phyloP scores from a whole-genome alignment of 2,797 vertebrate species.

The Borostomias antarcticus region DNA sequence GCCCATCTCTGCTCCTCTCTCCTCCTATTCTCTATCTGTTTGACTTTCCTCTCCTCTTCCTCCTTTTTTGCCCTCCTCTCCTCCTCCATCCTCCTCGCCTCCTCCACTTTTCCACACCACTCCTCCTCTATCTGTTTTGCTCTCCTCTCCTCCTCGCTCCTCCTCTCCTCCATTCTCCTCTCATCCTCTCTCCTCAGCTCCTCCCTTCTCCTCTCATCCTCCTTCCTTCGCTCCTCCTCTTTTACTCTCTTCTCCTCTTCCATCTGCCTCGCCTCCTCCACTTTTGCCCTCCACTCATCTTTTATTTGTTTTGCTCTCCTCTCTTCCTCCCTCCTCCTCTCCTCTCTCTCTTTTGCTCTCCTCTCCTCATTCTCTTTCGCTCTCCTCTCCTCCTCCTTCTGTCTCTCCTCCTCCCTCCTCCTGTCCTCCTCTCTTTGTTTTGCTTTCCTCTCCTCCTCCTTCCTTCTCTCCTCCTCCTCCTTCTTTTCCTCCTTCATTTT shows the following conservation, averaged over 20 bases:
- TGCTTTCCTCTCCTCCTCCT: constrained; percentile 4
- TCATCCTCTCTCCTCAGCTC: constrained; percentile 4
- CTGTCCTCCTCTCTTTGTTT: not conserved
- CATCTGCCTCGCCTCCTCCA: constrained; percentile 24
- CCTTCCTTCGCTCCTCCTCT: constrained; percentile 34
- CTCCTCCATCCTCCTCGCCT: not conserved
- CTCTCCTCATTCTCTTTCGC: not conserved
- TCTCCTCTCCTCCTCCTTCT: constrained; percentile 31
- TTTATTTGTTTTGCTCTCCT: not conserved
- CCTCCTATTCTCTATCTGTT: constrained; percentile 7
- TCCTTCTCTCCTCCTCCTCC: not conserved
- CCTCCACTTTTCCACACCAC: not conserved
- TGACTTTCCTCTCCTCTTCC: constrained; percentile 9
- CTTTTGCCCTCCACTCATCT: no score
- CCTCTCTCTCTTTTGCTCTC: constrained; percentile 5
- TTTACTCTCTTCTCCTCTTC: constrained; percentile 6
- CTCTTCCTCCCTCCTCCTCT: constrained; percentile 11
- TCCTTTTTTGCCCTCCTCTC: not conserved
- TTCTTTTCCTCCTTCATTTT: constrained; percentile 8
- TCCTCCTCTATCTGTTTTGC: not conserved
- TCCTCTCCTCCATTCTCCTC: constrained; percentile 7
- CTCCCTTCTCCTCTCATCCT: not conserved
- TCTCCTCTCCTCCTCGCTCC: not conserved
- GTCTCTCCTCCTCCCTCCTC: not conserved
- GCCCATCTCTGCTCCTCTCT: constrained; percentile 4